phyloP scores from a whole-genome alignment of 2,113 vertebrate genomes.

The Mesoclemmys tuberculata region DNA sequence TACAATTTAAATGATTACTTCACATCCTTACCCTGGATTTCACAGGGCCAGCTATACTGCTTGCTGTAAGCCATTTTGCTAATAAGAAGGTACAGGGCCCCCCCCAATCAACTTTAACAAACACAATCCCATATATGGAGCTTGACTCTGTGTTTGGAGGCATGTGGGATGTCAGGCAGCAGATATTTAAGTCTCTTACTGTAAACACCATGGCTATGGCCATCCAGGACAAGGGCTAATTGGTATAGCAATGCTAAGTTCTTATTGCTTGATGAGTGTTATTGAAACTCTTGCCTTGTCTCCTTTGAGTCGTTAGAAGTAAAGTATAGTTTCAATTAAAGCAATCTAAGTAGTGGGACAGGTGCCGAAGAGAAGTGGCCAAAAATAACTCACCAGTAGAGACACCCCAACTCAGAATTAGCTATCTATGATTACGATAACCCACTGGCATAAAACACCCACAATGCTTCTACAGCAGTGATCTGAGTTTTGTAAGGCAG shows the following conservation, averaged over 20 bases:
- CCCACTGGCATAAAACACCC: background rate
- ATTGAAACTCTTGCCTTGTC: background rate
- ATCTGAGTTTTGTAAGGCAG: background rate
- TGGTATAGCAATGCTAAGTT: background rate
- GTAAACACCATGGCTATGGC: background rate
- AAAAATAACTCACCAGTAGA: background rate
- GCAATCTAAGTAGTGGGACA: background rate
- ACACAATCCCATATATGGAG: accelerated
- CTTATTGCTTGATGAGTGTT: background rate
- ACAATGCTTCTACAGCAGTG: background rate
- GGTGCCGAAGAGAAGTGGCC: background rate
- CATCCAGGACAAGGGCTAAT: background rate
- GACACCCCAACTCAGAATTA: background rate
- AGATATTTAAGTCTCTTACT: background rate
- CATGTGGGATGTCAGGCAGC: background rate
- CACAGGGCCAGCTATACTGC: background rate
- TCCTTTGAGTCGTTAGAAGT: background rate
- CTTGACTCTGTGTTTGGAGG: accelerated
- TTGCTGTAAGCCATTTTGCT: background rate
- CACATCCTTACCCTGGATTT: background rate
- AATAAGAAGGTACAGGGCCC: background rate
- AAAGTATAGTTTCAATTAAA: background rate
- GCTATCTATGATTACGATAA: background rate
- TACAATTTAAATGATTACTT: background rate
- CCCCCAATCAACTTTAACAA: background rate